Percentiles rank a stretch among this genome's conserved stretches.
Conservation (phyloP, 2,113 vertebrate genomes). For the Antidorcas marsupialis region DNA sequence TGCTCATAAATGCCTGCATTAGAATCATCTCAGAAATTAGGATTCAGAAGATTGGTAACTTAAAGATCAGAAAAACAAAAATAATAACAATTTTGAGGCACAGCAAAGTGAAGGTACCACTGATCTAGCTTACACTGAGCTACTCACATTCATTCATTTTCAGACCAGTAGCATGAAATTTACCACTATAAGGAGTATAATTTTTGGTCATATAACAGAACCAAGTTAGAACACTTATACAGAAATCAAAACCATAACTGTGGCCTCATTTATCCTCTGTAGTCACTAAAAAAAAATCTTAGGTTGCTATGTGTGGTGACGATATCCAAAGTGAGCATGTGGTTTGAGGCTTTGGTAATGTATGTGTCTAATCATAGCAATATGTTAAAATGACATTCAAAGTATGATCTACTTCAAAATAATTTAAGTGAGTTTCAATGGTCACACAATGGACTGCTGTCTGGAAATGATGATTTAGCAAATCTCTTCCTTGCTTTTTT, state of each 20-base stretch:
- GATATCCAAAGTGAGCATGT: neutral
- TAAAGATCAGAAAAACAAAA: neutral
- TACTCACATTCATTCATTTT: neutral
- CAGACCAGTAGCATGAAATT: neutral
- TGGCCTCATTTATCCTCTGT: neutral
- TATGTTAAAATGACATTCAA: constrained; percentile 15
- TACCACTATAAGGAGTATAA: neutral
- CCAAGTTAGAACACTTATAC: neutral
- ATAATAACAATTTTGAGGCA: neutral
- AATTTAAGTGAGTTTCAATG: neutral
- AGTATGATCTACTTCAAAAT: constrained; percentile 4
- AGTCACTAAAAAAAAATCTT: neutral
- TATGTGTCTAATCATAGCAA: neutral
- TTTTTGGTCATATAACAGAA: neutral
- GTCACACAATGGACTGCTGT: neutral
- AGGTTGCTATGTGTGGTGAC: neutral
- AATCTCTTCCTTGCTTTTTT: constrained; percentile 36
- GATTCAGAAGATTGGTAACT: neutral
- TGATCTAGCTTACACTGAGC: neutral
- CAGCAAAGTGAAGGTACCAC: neutral
- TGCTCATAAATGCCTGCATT: neutral
- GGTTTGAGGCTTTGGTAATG: neutral
- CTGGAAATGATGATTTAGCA: constrained; percentile 29
- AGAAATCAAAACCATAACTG: neutral
- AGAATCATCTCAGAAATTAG: neutral